A percentile compares a stretch with the other conserved stretches of the same genome.
These are phyloP conservation scores for Agapostemon virescens DNA, from an alignment of 2,888 invertebrate genomes.

Conservation along the genomic window DNA sequence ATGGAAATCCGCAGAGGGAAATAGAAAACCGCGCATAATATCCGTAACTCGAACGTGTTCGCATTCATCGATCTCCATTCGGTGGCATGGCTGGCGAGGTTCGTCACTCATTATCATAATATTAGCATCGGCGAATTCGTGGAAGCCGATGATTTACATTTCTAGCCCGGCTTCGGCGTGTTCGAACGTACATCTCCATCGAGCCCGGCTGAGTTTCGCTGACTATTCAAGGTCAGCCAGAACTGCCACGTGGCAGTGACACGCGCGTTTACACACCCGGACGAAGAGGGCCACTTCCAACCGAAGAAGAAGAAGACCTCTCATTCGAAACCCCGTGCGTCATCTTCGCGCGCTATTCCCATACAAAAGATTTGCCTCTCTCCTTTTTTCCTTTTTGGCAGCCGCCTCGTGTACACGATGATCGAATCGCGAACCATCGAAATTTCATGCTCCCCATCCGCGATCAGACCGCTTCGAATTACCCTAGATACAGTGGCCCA, in stretches of 20 bases:
- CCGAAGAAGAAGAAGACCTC: slow-evolving; percentile 20
- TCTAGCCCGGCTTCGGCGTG: slow-evolving; percentile 47
- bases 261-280: slow-evolving; percentile 56
- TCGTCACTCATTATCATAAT: slow-evolving; percentile 66
- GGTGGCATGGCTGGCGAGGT: slow-evolving; percentile 44
- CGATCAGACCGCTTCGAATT: not conserved
- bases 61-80: slow-evolving; percentile 65
- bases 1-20: not conserved
- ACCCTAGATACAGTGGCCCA: no score
- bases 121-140: slow-evolving; percentile 70
- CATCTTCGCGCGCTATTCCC: slow-evolving; percentile 40
- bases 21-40: slow-evolving; percentile 3
- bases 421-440: not conserved
- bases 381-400: not conserved
- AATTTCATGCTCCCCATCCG: not conserved
- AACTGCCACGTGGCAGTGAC: slow-evolving; percentile 67
- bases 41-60: slow-evolving; percentile 41
- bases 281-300: slow-evolving; percentile 39
- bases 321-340: slow-evolving; percentile 37
- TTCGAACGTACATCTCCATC: slow-evolving; percentile 63
- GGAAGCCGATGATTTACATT: slow-evolving; percentile 66
- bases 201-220: slow-evolving; percentile 48
- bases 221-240: slow-evolving; percentile 64
- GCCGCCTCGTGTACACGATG: not conserved
- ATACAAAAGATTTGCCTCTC: slow-evolving; percentile 25